Conservation (phyloP, 2,113 vertebrate genomes). For the Syngnathus floridae region DNA sequence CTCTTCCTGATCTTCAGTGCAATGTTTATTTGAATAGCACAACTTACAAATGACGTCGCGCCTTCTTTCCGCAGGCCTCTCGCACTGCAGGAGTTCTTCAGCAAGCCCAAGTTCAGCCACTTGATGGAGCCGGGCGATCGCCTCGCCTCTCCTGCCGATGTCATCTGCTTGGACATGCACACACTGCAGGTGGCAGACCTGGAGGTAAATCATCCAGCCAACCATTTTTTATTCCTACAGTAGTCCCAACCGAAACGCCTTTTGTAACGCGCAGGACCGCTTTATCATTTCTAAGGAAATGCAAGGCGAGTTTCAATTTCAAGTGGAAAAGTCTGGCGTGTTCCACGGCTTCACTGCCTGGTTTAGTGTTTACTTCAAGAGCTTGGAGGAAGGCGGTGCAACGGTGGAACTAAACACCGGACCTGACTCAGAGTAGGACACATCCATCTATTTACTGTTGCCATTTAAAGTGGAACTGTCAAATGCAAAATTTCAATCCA, state of each 20-base stretch:
- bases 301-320: constrained; percentile 65
- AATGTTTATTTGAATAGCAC: no score
- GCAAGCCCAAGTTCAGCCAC: constrained; percentile 78
- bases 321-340: constrained; percentile 53
- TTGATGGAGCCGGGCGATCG: constrained; percentile 69
- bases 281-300: constrained; percentile 62
- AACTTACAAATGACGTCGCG: no score
- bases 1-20: no score
- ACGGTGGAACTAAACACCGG: constrained; percentile 69
- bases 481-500: not conserved
- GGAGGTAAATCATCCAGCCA: constrained; percentile 57
- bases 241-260: not conserved
- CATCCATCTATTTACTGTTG: not conserved
- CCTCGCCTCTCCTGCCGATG: constrained; percentile 62
- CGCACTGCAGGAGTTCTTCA: constrained; percentile 76
- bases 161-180: constrained; percentile 72
- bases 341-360: constrained; percentile 75
- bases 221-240: not conserved
- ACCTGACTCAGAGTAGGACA: constrained; percentile 63
- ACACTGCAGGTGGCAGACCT: constrained; percentile 71
- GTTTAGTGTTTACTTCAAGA: constrained; percentile 71
- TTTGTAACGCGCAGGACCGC: not conserved
- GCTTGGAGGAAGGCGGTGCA: constrained; percentile 53
- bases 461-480: not conserved
- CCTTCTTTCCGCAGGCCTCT: constrained; percentile 58